These are phyloP conservation scores for Copsychus sechellarum DNA, from an alignment of 2,113 vertebrate species.

Conservation along the genomic window DNA sequence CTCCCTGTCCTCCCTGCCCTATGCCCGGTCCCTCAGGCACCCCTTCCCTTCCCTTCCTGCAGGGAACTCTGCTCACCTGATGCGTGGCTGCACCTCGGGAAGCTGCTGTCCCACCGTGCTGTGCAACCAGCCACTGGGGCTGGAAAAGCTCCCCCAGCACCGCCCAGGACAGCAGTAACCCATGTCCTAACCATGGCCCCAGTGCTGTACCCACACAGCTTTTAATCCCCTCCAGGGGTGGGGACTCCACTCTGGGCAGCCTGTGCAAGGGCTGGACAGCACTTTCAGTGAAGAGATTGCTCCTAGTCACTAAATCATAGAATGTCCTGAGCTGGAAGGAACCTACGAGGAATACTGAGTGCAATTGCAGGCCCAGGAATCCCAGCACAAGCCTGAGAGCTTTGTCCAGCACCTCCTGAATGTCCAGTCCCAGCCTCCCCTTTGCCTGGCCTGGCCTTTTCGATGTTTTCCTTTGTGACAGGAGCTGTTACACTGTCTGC, in stretches of 20 bases:
- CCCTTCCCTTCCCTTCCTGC: too few species aligned
- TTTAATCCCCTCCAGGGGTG: not conserved
- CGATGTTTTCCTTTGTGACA: fast-evolving
- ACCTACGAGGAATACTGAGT: fast-evolving
- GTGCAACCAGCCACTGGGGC: too few species aligned
- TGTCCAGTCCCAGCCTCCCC: not conserved
- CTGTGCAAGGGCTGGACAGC: not conserved
- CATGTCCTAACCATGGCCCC: not conserved
- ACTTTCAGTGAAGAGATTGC: not conserved
- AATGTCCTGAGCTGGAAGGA: not conserved
- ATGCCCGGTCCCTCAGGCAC: not conserved
- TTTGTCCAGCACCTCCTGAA: not conserved
- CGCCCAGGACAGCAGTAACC: not conserved
- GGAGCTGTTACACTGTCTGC: not conserved
- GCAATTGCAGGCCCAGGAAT: not conserved
- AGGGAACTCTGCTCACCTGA: too few species aligned
- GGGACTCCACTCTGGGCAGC: not conserved
- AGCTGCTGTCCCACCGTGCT: not conserved
- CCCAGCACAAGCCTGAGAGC: not conserved
- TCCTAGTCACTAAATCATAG: not conserved
- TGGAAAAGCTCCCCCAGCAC: not conserved
- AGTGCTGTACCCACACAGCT: not conserved
- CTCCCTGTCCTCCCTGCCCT: fast-evolving
- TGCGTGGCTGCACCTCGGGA: fast-evolving
- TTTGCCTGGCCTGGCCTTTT: not conserved